These are phyloP conservation scores for Sapayoa aenigma DNA, from an alignment of 2,113 vertebrate species.

Conservation along the genomic window DNA sequence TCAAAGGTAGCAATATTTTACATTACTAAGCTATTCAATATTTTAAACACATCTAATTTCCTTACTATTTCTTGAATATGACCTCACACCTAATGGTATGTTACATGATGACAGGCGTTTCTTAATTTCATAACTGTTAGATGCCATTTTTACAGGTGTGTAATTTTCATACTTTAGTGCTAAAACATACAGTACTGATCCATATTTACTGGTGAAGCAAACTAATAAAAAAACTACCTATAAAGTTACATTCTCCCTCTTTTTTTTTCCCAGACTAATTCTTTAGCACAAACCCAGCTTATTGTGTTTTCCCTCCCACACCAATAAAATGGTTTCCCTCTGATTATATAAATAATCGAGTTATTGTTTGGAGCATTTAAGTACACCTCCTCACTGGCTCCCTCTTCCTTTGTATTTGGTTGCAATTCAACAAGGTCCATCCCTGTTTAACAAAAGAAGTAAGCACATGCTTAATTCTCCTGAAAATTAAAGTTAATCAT, in stretches of 20 bases:
- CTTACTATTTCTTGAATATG: constrained; percentile 63
- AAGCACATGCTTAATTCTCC: not conserved
- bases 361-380: constrained; percentile 24
- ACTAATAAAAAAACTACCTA: constrained; percentile 79
- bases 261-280: constrained; percentile 71
- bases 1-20: constrained; percentile 66
- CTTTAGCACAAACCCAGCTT: constrained; percentile 49
- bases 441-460: not conserved
- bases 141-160: constrained; percentile 71
- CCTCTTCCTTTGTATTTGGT: constrained; percentile 14
- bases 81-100: constrained; percentile 68
- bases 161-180: constrained; percentile 74
- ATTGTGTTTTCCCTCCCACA: constrained; percentile 24
- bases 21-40: constrained; percentile 54
- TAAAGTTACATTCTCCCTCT: constrained; percentile 70
- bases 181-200: constrained; percentile 74
- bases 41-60: constrained; percentile 66
- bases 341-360: constrained; percentile 4
- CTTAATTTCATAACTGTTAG: constrained; percentile 73
- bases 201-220: constrained; percentile 71
- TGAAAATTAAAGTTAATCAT: not conserved
- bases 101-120: constrained; percentile 67
- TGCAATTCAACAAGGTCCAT: not conserved
- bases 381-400: constrained; percentile 30
- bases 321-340: not conserved